These are phyloP conservation scores for Zosterops japonicus DNA, from an alignment of 2,113 vertebrate genomes.

Conservation along the genomic window DNA sequence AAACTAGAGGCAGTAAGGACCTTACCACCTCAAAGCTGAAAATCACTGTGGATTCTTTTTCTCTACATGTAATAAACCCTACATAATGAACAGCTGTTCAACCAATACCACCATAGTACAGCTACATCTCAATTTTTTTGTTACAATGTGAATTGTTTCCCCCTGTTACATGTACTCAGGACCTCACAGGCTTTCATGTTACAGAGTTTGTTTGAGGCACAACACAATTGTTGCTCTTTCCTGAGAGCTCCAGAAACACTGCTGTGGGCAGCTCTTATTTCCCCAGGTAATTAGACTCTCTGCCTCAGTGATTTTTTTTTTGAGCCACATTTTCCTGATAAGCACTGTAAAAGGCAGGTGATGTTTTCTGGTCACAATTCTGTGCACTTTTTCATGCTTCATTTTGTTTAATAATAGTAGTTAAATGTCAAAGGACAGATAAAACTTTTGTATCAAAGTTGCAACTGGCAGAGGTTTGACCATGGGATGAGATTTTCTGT, in stretches of 20 bases:
- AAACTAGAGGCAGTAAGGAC: not conserved
- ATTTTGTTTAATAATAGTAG: not conserved
- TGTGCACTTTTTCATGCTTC: not conserved
- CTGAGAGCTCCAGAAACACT: not conserved
- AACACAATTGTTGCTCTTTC: not conserved
- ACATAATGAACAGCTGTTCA: not conserved
- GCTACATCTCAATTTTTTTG: not conserved
- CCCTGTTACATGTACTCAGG: not conserved
- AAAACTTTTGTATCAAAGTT: not conserved
- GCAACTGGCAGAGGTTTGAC: not conserved
- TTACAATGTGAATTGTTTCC: not conserved
- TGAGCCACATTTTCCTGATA: not conserved
- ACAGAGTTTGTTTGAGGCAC: rapidly evolving
- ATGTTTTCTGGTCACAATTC: not conserved
- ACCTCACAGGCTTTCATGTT: not conserved
- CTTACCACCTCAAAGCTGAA: not conserved
- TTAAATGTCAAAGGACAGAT: not conserved
- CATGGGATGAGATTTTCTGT: not conserved
- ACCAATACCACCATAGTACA: not conserved
- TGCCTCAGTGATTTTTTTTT: not conserved
- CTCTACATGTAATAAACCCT: rapidly evolving
- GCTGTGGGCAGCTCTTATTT: not conserved
- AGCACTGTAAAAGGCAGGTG: not conserved
- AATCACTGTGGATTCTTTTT: not conserved
- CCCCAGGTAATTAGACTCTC: not conserved